Evolutionary conservation across 2,113 vertebrate species (phyloP).

Genomic region (Pica pica): DNA sequence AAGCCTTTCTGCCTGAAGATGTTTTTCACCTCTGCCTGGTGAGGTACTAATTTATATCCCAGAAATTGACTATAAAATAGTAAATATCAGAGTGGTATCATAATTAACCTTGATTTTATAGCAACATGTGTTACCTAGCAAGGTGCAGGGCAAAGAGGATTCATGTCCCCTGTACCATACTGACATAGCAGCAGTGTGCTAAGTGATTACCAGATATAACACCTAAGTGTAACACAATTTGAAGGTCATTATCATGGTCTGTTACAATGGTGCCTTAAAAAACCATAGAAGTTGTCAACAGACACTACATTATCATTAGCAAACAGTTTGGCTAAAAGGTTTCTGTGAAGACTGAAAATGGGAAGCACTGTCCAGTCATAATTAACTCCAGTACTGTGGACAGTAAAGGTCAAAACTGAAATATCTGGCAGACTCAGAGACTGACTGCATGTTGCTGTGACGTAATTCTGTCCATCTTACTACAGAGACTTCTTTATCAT

Average conservation of each 20-base stretch:
- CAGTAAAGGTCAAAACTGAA: constrained; percentile 51
- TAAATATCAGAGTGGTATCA: neutral
- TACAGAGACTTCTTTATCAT: constrained; percentile 51
- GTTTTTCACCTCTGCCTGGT: neutral
- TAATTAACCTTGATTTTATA: neutral
- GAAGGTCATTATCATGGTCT: neutral
- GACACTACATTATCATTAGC: neutral
- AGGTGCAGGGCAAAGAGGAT: neutral
- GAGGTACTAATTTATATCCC: neutral
- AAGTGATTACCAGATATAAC: neutral
- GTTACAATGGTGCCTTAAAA: neutral
- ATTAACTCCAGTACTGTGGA: neutral
- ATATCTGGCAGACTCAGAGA: constrained; percentile 9
- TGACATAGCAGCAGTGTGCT: neutral
- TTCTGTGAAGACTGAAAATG: neutral
- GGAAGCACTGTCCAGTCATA: neutral
- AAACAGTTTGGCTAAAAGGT: neutral
- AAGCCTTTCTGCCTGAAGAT: neutral
- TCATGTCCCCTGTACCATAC: neutral
- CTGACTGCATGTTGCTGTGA: constrained; percentile 14
- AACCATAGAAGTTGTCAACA: neutral
- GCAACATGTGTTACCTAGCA: neutral
- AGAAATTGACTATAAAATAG: neutral
- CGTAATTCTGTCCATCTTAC: constrained; percentile 39
- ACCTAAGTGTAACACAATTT: neutral